Evolutionary conservation across 2,113 vertebrate species (phyloP).

Genomic region (Mola mola): DNA sequence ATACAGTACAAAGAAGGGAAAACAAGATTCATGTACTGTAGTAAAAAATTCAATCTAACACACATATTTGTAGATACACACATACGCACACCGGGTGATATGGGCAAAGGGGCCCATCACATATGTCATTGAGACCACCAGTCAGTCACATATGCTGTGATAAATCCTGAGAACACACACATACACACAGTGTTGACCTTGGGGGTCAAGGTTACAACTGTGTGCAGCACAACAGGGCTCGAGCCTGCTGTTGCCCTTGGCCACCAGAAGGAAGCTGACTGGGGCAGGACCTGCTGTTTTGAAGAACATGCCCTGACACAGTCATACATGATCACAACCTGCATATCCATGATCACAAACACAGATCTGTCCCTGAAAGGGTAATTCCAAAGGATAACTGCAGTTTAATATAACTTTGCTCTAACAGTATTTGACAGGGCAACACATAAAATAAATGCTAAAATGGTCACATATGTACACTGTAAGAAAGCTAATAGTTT

Average conservation of each 20-base stretch:
- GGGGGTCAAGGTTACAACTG: slow-evolving; percentile 72
- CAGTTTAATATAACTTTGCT: too few relatives aligned
- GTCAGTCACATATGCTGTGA: slow-evolving; percentile 66
- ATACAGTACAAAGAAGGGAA: not conserved
- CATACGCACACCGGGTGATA: slow-evolving; percentile 18
- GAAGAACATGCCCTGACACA: slow-evolving; percentile 1
- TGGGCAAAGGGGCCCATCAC: slow-evolving; percentile 29
- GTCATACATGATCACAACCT: not conserved
- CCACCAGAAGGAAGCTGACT: slow-evolving; percentile 45
- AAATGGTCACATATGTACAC: too few relatives aligned
- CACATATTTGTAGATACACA: not conserved
- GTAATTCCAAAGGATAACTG: too few relatives aligned
- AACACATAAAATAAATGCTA: too few relatives aligned
- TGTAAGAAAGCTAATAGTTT: too few relatives aligned
- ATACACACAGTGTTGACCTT: slow-evolving; percentile 51
- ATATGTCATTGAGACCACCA: slow-evolving; percentile 61
- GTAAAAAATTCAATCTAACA: not conserved
- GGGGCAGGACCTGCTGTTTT: slow-evolving; percentile 48
- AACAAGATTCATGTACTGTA: slow-evolving; percentile 1
- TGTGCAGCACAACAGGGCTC: slow-evolving; percentile 61
- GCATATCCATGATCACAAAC: not conserved
- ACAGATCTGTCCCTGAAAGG: not conserved
- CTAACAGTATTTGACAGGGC: too few relatives aligned
- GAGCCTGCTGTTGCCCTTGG: slow-evolving; percentile 72
- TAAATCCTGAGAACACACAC: slow-evolving; percentile 45